Evolutionary conservation across 2,113 vertebrate species (phyloP).

Genomic region (Scalopus aquaticus): DNA sequence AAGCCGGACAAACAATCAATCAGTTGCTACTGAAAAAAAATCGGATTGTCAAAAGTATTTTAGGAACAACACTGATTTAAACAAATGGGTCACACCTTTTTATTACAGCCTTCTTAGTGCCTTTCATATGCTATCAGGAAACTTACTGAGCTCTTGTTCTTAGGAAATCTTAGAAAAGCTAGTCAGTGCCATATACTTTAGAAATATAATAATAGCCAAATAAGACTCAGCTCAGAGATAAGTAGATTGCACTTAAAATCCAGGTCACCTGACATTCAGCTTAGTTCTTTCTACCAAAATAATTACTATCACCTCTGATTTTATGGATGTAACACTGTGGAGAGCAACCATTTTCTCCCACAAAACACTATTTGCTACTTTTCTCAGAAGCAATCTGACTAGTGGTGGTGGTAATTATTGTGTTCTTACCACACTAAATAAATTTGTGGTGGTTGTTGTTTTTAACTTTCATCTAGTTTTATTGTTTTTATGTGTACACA

Average conservation of each 20-base stretch:
- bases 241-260: background rate
- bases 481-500: constrained; percentile 28
- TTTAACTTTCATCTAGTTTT: background rate
- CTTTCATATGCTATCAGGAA: constrained; percentile 4
- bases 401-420: background rate
- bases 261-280: background rate
- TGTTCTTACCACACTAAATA: background rate
- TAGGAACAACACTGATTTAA: background rate
- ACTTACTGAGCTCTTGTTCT: background rate
- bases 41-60: background rate
- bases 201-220: background rate
- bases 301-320: background rate
- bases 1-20: background rate
- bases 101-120: background rate
- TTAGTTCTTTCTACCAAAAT: background rate
- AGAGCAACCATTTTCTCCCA: background rate
- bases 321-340: background rate
- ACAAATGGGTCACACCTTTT: background rate
- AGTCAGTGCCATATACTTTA: background rate
- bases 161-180: background rate
- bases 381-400: background rate
- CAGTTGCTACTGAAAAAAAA: background rate
- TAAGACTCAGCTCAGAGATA: background rate
- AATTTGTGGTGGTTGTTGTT: background rate
- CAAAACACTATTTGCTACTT: background rate